Evolutionary conservation across 2,888 invertebrate genomes (phyloP), one percentile per base, ranked within the genome.

Genomic region (Octodonta nipae): DNA sequence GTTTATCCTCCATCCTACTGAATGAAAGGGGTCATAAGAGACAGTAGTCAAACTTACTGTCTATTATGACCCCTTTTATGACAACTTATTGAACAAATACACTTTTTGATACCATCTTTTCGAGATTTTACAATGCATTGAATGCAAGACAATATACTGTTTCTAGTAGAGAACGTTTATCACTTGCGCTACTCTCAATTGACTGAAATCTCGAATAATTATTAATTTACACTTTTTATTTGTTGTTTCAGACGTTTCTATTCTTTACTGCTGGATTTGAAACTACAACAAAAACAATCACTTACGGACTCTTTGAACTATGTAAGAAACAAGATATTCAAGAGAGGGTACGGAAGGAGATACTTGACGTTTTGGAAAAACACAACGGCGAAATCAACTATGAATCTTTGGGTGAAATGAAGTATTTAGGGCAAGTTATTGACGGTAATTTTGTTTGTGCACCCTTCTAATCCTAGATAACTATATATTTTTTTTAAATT

Each of bases 201-300:
- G 6, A 7, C 20, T 7, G 7, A 20, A 20, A 20, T 6, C 6
- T 20, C 20, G n/a, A 20, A 20, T 20, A 6, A 7, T 7, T 20
- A 7, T 20, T 20, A 20, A 20, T 20, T 20, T 6, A 20, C 20
- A 20, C n/a, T n/a, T 6, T 20, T 20, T 20, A 7, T n/a, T 22
- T 22, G 22, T 2, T 22, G n/a, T 34, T 32, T 8, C 72, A 75
- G 50, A 63, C 67, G 5, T 55, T 73, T 16, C 51, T 73, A 2
- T 74, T 75, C 53, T 65, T 74, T 2, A 53, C 71, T 30, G 74
- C 71, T 30, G 74, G 73, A 0, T 74, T 67, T 44, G 74, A 75
- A 47, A 74, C 74, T 0, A 70, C 72, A 0, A 68, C 72, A 31
- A 70, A 70, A 0, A 49, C 71, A n/a, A 47, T 73, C 17, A 66